phyloP scores from a whole-genome alignment of 1,140 invertebrate species.

The Hylaeus volcanicus region DNA sequence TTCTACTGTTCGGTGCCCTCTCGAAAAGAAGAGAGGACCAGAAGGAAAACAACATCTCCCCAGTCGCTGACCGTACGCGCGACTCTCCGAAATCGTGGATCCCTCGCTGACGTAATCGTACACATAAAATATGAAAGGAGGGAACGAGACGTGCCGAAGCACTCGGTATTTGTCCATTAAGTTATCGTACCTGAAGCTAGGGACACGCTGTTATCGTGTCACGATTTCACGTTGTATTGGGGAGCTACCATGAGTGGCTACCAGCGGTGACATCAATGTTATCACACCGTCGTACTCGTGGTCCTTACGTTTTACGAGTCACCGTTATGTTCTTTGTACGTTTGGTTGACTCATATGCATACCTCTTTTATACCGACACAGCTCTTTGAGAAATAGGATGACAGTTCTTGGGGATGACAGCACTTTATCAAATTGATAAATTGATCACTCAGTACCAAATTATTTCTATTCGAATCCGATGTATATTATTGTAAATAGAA shows the following conservation, averaged over 20 bases:
- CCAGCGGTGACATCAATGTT: neutral
- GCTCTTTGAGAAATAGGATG: too few species aligned
- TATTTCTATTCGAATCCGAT: too few species aligned
- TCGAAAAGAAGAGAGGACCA: neutral
- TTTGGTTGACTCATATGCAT: neutral
- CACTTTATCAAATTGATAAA: too few species aligned
- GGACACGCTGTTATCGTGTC: constrained; percentile 13
- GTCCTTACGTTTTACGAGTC: neutral
- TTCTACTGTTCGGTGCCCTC: constrained; percentile 31
- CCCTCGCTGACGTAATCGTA: constrained; percentile 9
- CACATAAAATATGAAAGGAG: neutral
- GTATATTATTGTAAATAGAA: too few species aligned
- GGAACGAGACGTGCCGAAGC: neutral
- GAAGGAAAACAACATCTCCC: constrained; percentile 33
- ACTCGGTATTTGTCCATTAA: constrained; percentile 22
- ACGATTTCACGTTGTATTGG: neutral
- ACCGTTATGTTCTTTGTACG: neutral
- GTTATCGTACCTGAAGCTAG: constrained; percentile 12
- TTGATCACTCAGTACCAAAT: too few species aligned
- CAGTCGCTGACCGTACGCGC: constrained; percentile 5
- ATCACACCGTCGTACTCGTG: neutral
- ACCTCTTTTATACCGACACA: too few species aligned
- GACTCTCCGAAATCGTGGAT: neutral
- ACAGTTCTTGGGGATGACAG: too few species aligned
- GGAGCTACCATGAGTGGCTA: neutral